Evolutionary conservation across 2,113 vertebrate genomes (phyloP).

Genomic region (Rhea pennata): DNA sequence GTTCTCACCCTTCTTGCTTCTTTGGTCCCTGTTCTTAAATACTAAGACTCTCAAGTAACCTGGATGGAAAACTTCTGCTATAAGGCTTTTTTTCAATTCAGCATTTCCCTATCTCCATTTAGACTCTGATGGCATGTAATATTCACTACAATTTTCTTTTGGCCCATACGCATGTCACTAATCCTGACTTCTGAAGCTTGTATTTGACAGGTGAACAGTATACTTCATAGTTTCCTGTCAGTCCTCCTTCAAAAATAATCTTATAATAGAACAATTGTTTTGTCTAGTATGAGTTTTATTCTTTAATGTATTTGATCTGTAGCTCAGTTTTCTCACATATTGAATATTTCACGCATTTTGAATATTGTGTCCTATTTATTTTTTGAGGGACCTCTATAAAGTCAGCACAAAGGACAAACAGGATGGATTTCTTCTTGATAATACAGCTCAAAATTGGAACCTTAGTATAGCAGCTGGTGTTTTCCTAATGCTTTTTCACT

Average conservation of each 20-base stretch:
- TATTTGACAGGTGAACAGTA: background rate
- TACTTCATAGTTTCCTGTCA: background rate
- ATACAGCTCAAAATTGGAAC: background rate
- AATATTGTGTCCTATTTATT: background rate
- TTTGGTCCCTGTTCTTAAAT: background rate
- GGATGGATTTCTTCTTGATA: background rate
- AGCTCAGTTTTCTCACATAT: background rate
- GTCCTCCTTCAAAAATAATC: background rate
- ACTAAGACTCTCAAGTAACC: background rate
- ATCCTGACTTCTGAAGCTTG: background rate
- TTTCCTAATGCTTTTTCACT: background rate
- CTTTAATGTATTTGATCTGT: background rate
- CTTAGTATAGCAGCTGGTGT: background rate
- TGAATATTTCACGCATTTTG: background rate
- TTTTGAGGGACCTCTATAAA: background rate
- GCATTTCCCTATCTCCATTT: background rate
- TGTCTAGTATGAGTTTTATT: background rate
- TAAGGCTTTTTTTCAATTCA: background rate
- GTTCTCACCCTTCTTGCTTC: background rate
- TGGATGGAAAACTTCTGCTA: background rate
- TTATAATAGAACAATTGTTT: background rate
- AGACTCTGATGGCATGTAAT: background rate
- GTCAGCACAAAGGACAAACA: background rate
- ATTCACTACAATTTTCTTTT: background rate
- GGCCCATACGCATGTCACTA: fast-evolving